A percentile compares a stretch with the other conserved stretches of the same genome.
phyloP scores from a whole-genome alignment of 2,113 vertebrate genomes.

The Phycodurus eques region DNA sequence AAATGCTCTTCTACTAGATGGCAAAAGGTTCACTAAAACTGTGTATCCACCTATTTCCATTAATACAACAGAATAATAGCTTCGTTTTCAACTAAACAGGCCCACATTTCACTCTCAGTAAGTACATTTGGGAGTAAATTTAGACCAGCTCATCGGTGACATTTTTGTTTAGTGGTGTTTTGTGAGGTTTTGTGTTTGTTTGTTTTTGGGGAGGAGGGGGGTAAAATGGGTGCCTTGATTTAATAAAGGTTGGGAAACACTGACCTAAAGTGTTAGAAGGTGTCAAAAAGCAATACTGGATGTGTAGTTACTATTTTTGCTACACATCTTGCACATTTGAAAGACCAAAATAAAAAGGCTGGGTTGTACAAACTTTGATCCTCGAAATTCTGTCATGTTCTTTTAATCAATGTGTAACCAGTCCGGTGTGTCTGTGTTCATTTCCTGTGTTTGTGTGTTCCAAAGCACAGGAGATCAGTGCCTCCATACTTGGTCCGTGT shows the following conservation, averaged over 20 bases:
- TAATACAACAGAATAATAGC: too few relatives aligned
- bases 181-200: neutral
- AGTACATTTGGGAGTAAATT: too few relatives aligned
- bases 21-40: too few relatives aligned
- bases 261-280: neutral
- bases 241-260: neutral
- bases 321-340: neutral
- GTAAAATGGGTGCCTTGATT: too few relatives aligned
- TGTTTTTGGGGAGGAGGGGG: too few relatives aligned
- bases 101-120: too few relatives aligned
- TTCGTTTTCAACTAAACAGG: too few relatives aligned
- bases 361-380: conserved; percentile 1
- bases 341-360: neutral
- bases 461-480: conserved; percentile 37
- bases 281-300: neutral
- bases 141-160: too few relatives aligned
- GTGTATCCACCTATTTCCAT: too few relatives aligned
- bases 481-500: conserved; percentile 28
- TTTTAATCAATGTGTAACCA: conserved; percentile 23
- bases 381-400: conserved; percentile 13
- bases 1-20: too few relatives aligned
- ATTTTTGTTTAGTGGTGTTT: too few relatives aligned
- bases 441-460: conserved; percentile 29
- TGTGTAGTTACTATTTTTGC: neutral
- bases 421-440: conserved; percentile 35